A percentile compares a stretch with the other conserved stretches of the same genome.
Conservation (phyloP, 1,140 invertebrate species). For the Polyergus mexicanus region DNA sequence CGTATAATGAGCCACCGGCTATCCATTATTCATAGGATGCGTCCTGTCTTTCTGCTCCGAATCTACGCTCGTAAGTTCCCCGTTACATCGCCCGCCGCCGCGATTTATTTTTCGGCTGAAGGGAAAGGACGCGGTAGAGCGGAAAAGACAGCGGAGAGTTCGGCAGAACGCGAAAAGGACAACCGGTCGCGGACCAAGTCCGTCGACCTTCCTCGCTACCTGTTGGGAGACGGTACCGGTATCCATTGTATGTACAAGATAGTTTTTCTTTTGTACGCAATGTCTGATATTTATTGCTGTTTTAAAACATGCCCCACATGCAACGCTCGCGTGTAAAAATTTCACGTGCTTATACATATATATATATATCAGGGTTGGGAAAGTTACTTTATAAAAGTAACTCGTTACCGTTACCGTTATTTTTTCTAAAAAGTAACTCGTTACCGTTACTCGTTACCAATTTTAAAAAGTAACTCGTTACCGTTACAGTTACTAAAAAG, state of each 20-base stretch:
- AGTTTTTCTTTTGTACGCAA: constrained; percentile 31
- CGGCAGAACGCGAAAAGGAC: constrained; percentile 43
- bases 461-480: too few species aligned
- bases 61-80: constrained; percentile 79
- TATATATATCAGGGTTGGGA: too few species aligned
- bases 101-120: constrained; percentile 77
- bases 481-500: too few species aligned
- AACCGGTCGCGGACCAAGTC: constrained; percentile 33
- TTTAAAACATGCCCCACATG: background rate
- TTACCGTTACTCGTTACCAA: too few species aligned
- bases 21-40: constrained; percentile 85
- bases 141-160: constrained; percentile 50
- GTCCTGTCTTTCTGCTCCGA: constrained; percentile 81
- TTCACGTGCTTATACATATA: background rate
- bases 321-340: constrained; percentile 10
- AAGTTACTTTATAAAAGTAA: too few species aligned
- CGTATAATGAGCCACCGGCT: constrained; percentile 81
- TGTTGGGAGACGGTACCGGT: constrained; percentile 24
- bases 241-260: constrained; percentile 48
- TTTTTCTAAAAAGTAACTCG: too few species aligned
- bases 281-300: constrained; percentile 22
- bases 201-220: constrained; percentile 57
- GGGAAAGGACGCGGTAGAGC: constrained; percentile 45
- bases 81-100: constrained; percentile 75
- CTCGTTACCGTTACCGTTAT: too few species aligned